Evolutionary conservation across 2,888 invertebrate genomes (phyloP).

Genomic region (Pseudococcus jackbeardsleyi): DNA sequence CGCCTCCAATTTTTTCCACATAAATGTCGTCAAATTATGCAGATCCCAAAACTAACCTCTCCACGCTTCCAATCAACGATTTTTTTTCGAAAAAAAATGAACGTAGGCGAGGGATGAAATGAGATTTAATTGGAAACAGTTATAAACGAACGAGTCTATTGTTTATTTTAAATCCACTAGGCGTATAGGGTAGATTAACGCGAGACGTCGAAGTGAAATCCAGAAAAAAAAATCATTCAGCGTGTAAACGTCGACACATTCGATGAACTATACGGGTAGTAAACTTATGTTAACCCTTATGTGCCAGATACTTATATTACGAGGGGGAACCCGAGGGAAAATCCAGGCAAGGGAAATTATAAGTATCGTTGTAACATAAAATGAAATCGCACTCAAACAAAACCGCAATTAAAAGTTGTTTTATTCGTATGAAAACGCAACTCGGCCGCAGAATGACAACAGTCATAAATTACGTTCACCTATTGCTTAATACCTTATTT

Average conservation of each 20-base stretch:
- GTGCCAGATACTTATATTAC: neutral
- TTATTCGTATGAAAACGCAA: conserved; percentile 11
- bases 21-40: neutral
- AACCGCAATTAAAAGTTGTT: conserved; percentile 50
- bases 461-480: conserved; percentile 32
- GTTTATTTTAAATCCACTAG: conserved; percentile 8
- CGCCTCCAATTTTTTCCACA: neutral
- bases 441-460: conserved; percentile 18
- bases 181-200: neutral
- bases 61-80: neutral
- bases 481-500: conserved; percentile 36
- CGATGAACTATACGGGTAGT: conserved; percentile 12
- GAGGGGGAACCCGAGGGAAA: neutral
- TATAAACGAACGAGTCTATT: conserved; percentile 26
- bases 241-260: conserved; percentile 17
- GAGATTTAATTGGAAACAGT: neutral
- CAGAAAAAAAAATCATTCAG: neutral
- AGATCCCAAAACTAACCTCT: neutral
- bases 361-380: conserved; percentile 2
- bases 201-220: neutral
- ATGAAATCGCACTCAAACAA: conserved; percentile 32
- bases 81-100: neutral
- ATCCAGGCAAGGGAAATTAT: neutral
- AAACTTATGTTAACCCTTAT: neutral
- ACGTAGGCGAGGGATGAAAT: neutral